Evolutionary conservation across 2,113 vertebrate genomes (phyloP).

Genomic region (Serilophus lunatus): DNA sequence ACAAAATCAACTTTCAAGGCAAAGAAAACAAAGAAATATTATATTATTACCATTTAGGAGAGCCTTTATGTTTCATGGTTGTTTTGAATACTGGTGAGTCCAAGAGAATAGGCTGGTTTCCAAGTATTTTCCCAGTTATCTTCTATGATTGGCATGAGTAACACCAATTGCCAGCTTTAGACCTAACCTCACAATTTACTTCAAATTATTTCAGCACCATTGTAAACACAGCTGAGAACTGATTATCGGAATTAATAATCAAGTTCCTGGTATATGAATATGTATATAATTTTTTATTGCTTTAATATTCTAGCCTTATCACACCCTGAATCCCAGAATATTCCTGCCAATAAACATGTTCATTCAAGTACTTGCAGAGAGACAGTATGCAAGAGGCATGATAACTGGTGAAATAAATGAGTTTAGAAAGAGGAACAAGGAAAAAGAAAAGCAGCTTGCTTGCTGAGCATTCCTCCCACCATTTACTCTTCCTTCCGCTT

Average conservation of each 20-base stretch:
- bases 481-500: background rate
- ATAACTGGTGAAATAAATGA: background rate
- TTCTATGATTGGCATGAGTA: background rate
- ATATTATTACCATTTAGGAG: background rate
- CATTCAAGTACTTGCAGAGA: slow-evolving; percentile 5
- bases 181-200: slow-evolving; percentile 31
- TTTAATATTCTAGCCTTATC: slow-evolving; percentile 37
- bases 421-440: background rate
- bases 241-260: slow-evolving; percentile 51
- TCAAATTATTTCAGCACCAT: background rate
- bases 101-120: background rate
- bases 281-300: background rate
- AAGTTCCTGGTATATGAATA: slow-evolving; percentile 51
- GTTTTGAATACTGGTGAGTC: background rate
- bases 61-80: background rate
- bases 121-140: background rate
- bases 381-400: background rate
- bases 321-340: background rate
- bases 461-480: background rate
- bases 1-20: background rate
- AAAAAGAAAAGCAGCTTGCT: background rate
- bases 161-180: slow-evolving; percentile 25
- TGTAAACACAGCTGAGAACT: slow-evolving; percentile 59
- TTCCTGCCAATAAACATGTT: slow-evolving; percentile 46
- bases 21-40: background rate